Conservation (phyloP, 2,888 invertebrate species). For the Heliconius hortense region DNA sequence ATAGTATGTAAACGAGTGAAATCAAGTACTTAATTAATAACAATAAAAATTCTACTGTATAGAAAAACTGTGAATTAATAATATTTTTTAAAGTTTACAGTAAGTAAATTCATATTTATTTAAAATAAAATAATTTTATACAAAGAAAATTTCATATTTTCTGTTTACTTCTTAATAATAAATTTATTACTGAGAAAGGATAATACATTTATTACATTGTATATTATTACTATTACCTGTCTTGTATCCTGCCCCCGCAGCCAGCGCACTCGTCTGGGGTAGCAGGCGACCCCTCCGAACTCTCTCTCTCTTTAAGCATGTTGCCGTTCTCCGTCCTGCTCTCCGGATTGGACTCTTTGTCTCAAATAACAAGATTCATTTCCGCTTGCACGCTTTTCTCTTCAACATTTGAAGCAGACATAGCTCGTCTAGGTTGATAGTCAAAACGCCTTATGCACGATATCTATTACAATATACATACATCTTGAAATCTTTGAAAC, state of each 20-base stretch:
- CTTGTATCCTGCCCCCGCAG: conserved; percentile 83
- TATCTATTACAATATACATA: conserved; percentile 1
- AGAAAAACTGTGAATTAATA: background rate
- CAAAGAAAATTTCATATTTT: no score
- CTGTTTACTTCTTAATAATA: no score
- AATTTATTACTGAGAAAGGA: background rate
- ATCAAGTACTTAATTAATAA: background rate
- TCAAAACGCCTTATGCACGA: conserved; percentile 9
- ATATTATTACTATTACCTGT: conserved; percentile 63
- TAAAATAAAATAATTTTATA: no score
- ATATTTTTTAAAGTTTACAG: background rate
- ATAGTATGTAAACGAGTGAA: no score
- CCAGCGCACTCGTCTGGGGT: conserved; percentile 83
- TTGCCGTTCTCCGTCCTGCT: conserved; percentile 58
- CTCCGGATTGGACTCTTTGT: conserved; percentile 57
- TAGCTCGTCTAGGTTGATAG: conserved; percentile 47
- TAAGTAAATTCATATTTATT: no score
- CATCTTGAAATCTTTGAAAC: background rate
- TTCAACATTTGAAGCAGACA: conserved; percentile 54
- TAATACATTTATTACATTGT: background rate
- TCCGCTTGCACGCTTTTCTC: conserved; percentile 51
- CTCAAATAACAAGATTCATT: conserved; percentile 69
- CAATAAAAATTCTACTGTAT: background rate
- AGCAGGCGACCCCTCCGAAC: conserved; percentile 74
- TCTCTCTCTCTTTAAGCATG: conserved; percentile 87